Percentiles rank a stretch among this genome's conserved stretches.
phyloP scores from a whole-genome alignment of 2,797 vertebrate genomes.

The Florisuga fusca region DNA sequence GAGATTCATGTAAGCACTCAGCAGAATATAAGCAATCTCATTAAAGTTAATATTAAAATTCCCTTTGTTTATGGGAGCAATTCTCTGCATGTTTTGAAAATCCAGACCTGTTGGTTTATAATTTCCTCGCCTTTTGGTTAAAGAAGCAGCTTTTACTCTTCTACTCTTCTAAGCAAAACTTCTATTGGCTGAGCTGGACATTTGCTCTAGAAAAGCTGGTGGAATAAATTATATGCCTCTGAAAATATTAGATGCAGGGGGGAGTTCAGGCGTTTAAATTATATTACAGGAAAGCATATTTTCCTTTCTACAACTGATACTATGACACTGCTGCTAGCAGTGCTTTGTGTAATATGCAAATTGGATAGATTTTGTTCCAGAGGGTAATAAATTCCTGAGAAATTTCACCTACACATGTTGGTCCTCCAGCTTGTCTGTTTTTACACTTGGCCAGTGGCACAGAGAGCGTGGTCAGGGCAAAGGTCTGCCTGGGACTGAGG shows the following conservation, averaged over 20 bases:
- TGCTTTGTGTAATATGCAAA: not conserved
- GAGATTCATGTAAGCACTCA: not conserved
- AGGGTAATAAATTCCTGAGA: not conserved
- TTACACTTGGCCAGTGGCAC: not conserved
- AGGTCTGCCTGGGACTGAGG: not conserved
- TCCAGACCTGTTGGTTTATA: not conserved
- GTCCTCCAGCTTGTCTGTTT: not conserved
- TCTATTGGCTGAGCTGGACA: not conserved
- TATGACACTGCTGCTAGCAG: not conserved
- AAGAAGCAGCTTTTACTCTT: not conserved
- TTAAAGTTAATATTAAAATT: not conserved
- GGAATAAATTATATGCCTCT: not conserved
- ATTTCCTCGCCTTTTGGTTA: not conserved
- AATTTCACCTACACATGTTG: accelerated
- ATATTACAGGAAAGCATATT: not conserved
- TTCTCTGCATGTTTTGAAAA: not conserved
- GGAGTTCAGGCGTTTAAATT: not conserved
- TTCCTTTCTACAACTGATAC: not conserved
- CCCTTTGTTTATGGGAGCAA: not conserved
- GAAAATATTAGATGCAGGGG: not conserved
- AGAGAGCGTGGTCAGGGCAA: not conserved
- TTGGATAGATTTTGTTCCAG: not conserved
- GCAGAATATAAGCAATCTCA: not conserved
- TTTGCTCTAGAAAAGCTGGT: not conserved
- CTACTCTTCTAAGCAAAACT: not conserved